A percentile compares a stretch with the other conserved stretches of the same genome.
phyloP scores from a whole-genome alignment of 2,113 vertebrate genomes.

The Myotis lucifugus region DNA sequence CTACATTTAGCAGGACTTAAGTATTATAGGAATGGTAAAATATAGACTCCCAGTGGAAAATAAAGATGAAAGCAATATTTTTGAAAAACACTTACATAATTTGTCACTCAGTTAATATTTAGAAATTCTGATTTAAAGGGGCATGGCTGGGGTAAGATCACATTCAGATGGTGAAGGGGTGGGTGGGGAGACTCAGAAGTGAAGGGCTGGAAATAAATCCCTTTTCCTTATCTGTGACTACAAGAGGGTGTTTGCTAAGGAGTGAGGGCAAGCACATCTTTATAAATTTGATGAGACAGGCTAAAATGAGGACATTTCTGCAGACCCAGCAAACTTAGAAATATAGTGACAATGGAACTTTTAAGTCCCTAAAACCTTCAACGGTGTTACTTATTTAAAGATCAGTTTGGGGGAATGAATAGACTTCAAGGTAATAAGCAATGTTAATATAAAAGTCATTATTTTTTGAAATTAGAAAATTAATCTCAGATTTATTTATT shows the following conservation, averaged over 20 bases:
- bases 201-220: not conserved
- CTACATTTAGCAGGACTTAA: not conserved
- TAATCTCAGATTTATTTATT: not conserved
- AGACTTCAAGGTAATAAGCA: not conserved
- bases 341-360: not conserved
- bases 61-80: not conserved
- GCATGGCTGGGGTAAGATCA: not conserved
- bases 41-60: not conserved
- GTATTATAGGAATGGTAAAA: not conserved
- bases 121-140: not conserved
- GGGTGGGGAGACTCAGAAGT: not conserved
- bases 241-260: not conserved
- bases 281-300: not conserved
- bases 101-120: not conserved
- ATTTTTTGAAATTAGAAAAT: conserved; percentile 23
- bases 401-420: not conserved
- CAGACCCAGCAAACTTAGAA: not conserved
- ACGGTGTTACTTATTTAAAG: not conserved
- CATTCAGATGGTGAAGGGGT: not conserved
- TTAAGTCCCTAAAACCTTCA: not conserved
- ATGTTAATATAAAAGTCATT: not conserved
- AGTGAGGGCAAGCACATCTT: not conserved
- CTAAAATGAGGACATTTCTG: conserved; percentile 30
- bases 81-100: not conserved
- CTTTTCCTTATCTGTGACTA: not conserved